phyloP scores from a whole-genome alignment of 2,888 invertebrate genomes.

The Oligia strigilis region DNA sequence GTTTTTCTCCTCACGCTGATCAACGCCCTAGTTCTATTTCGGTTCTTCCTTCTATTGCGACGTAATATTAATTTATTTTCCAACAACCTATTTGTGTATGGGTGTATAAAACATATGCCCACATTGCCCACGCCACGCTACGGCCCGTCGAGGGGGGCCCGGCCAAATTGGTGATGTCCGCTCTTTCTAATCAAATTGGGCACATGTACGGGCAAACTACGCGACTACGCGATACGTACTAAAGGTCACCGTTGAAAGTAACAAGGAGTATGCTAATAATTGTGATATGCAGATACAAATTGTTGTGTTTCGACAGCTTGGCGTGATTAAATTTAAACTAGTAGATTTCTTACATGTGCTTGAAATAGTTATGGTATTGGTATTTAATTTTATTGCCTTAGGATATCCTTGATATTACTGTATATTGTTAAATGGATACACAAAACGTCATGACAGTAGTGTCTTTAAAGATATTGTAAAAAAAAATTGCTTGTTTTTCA shows the following conservation, averaged over 20 bases:
- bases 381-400: slow-evolving; percentile 8
- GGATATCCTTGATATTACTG: slow-evolving; percentile 5
- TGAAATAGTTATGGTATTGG: slow-evolving; percentile 11
- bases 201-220: slow-evolving; percentile 74
- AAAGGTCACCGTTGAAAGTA: slow-evolving; percentile 64
- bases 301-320: slow-evolving; percentile 15
- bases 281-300: not conserved
- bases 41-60: slow-evolving; percentile 41
- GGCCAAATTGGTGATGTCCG: slow-evolving; percentile 86
- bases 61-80: slow-evolving; percentile 44
- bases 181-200: slow-evolving; percentile 84
- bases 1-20: slow-evolving; percentile 15
- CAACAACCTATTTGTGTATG: slow-evolving; percentile 49
- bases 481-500: not conserved
- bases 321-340: slow-evolving; percentile 25
- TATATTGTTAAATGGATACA: not conserved
- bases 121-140: slow-evolving; percentile 69
- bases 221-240: slow-evolving; percentile 45
- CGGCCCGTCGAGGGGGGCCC: slow-evolving; percentile 76
- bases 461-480: not conserved
- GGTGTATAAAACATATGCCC: slow-evolving; percentile 57
- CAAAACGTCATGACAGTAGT: not conserved
- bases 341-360: not conserved
- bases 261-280: slow-evolving; percentile 7
- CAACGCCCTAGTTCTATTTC: slow-evolving; percentile 48